Conservation (phyloP, 2,888 invertebrate genomes). For the Leuctra nigra region DNA sequence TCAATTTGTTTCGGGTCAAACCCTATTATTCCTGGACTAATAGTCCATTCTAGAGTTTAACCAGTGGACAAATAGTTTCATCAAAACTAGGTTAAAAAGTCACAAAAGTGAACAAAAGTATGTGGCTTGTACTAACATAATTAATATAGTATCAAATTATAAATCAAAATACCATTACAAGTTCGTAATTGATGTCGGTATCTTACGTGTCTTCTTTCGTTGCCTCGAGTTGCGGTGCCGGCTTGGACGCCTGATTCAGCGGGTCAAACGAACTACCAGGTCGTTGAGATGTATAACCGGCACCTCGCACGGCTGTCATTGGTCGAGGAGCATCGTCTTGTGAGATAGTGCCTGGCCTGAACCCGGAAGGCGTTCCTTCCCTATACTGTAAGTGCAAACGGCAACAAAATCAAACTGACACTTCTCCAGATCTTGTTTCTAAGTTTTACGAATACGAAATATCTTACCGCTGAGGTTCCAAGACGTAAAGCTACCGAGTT, state of each 20-base stretch:
- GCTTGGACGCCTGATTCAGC: conserved; percentile 56
- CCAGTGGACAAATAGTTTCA: too few species aligned
- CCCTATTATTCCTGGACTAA: too few species aligned
- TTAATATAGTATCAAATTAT: too few species aligned
- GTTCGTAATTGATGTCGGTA: too few species aligned
- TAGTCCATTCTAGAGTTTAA: too few species aligned
- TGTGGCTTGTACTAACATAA: too few species aligned
- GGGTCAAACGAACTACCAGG: conserved; percentile 64
- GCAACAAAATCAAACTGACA: conserved; percentile 35
- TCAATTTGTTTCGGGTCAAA: too few species aligned
- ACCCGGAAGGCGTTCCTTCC: conserved; percentile 37
- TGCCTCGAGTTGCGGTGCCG: conserved; percentile 56
- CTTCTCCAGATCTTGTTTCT: background rate
- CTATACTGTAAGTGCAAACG: conserved; percentile 33
- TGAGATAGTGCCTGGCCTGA: conserved; percentile 39
- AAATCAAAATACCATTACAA: too few species aligned
- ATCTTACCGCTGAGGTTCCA: conserved; percentile 48
- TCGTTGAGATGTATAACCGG: conserved; percentile 82
- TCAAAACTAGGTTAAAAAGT: too few species aligned
- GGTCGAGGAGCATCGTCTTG: conserved; percentile 54
- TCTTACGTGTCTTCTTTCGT: conserved; percentile 74
- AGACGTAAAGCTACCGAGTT: conserved; percentile 42
- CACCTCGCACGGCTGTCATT: conserved; percentile 94
- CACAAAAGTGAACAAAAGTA: too few species aligned
- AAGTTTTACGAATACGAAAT: too few species aligned